Base-by-base conservation (phyloP, 2,113 vertebrate genomes). In the Paracanthobrama guichenoti region DNA sequence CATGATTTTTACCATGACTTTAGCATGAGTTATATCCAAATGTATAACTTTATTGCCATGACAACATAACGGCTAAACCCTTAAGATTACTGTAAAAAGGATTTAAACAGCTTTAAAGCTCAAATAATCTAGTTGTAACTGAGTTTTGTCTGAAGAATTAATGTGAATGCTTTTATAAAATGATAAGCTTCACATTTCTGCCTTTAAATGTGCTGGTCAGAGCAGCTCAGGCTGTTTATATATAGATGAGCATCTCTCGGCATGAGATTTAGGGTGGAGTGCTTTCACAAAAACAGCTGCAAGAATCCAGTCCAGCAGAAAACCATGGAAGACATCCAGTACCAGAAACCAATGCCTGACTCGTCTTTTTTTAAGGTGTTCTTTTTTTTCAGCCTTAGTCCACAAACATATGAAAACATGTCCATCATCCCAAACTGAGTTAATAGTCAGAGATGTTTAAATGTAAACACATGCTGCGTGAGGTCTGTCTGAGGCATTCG, bases 261-360 rank as follows among this genome's bases (percentile, higher is more conserved):
- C 18, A 31, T 73, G 39, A 24, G 18, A 48, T 83, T 83, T 46
- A 82, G 85, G 83, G 69, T 67, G 76, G 57, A 55, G 69, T 24
- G 64, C n/a, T 35, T 26, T 50, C 28, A 16, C 50, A 10, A 73
- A 55, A 83, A 85, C 86, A 87, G 86, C 86, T 85, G 83, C 86
- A 66, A 20, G 24, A 74, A 80, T 50, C 10, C 79, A 64, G 24
- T 81, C 59, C 82, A 73, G 46, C n/a, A 72, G 64, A 71, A 71
- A 78, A 57, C 73, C 28, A 66, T 86, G 78, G 82, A 86, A 84
- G 84, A 79, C 48, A 20, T 75, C 82, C 59, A 62, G 73, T 4
- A 60, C 73, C 85, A 88, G 73, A 88, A 82, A 53, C 46, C 28
- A 48, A 72, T 14, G 10, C 48, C 82, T 55, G 85, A 86, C 67